Base-by-base conservation (phyloP, 2,888 invertebrate genomes). In the Vandiemenella viatica region DNA sequence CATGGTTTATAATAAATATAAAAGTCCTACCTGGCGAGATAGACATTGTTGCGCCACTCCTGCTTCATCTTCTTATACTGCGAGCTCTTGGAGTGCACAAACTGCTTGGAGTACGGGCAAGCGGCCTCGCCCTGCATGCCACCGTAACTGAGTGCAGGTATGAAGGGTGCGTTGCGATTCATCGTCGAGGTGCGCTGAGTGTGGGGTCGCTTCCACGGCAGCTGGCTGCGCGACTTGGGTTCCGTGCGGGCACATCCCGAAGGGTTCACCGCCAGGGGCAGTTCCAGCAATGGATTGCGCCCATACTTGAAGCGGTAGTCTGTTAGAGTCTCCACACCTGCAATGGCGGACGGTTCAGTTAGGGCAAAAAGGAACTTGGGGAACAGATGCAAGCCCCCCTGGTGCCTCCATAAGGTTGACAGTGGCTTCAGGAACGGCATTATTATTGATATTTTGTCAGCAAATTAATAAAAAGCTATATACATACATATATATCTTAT, bases 31-130 rank as follows among this genome's bases (percentile, higher is more conserved):
- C 89, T 80, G 21, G 96, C 96, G 49, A 99, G 74, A 65, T 88
- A 97, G 23, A 99, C 96, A 65, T 95, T 93, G 67, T 92, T 91
- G 52, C 92, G 77, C 97, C 98, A 98, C 68, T 99, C 98, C 62
- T 84, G 83, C 69, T 96, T 96, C 90, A 99, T 95, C 68, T 95
- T 92, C 68, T 95, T 89, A 71, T 99, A 99, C 72, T 97, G 97
- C 50, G 92, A 92, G 63, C 93, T 92, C 71, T 97, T 96, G 55
- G 95, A 95, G 71, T 95, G 95, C 51, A 95, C 92, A 72, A 95
- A 95, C 71, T 95, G 95, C 67, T 97, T 96, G 61, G 87, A 88
- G 68, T 97, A 96, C 4, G 93, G 93, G 63, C 89, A 88, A 17
- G 85, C 80, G 49, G 83, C 81, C 63, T 83, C 84, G 43, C 80